These are phyloP conservation scores for Biston stratarius DNA, from an alignment of 2,888 invertebrate species.

Conservation along the genomic window DNA sequence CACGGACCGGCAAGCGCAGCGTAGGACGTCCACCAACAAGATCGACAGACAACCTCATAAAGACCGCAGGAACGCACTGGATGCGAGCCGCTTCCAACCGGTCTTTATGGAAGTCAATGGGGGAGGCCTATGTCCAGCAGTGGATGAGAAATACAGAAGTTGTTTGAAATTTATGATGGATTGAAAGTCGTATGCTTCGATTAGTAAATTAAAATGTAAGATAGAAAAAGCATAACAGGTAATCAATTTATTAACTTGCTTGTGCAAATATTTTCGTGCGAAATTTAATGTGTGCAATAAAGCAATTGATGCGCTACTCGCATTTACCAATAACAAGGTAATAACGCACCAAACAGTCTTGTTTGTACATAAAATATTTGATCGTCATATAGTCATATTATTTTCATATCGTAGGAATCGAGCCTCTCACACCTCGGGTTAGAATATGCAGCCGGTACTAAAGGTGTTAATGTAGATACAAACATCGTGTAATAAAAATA, in stretches of 20 bases:
- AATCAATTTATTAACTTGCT: not conserved
- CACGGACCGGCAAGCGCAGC: too few species aligned
- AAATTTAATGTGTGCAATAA: slow-evolving; percentile 19
- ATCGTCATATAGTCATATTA: not conserved
- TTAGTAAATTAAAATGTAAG: too few species aligned
- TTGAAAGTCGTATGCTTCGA: not conserved
- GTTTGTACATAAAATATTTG: not conserved
- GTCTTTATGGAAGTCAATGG: too few species aligned
- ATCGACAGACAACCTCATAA: too few species aligned
- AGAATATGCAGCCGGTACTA: not conserved
- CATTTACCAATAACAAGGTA: slow-evolving; percentile 18
- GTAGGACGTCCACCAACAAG: too few species aligned
- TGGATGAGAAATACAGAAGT: too few species aligned
- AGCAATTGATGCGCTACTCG: slow-evolving; percentile 25
- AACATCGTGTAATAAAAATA: too few species aligned
- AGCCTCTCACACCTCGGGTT: not conserved
- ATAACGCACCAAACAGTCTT: slow-evolving; percentile 13
- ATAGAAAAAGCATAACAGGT: not conserved
- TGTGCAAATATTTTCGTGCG: slow-evolving; percentile 15
- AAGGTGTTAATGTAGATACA: too few species aligned
- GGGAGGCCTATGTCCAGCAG: too few species aligned
- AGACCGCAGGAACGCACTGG: too few species aligned
- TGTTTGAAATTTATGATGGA: not conserved
- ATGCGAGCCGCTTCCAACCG: too few species aligned
- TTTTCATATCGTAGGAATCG: not conserved